Base-by-base conservation (phyloP, 2,113 vertebrate genomes). In the Cariama cristata region DNA sequence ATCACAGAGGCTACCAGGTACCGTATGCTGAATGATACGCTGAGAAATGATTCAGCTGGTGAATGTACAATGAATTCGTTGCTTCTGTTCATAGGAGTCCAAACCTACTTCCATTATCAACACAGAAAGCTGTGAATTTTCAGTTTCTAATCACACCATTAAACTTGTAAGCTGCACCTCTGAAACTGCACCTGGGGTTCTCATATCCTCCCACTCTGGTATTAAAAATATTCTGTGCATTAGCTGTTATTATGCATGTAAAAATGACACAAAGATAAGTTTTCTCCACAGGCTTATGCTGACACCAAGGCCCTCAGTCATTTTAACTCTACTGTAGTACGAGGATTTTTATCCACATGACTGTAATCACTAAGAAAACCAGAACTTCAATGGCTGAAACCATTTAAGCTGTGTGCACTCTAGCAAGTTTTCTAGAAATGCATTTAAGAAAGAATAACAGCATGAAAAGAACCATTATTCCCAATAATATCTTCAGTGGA, bases 141-240 rank as follows among this genome's bases (percentile, higher is more conserved):
- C 92, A 94, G 67, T 80, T 95, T 83, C 75, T 93, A 55, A 90
- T 74, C 90, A 50, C 79, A 74, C 63, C 60, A 40, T 82, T 90
- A 93, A 83, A 86, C 72, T 84, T 84, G 63, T 12, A 71, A 90
- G 79, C 85, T 92, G 79, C 68, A 95, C 90, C 88, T 96, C 63
- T 2, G 92, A 94, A 95, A 82, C 55, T 67, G 88, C 82, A 97
- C 82, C 96, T 97, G 93, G 63, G 90, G 79, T 88, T 97, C 88
- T 94, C 92, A 94, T 86, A 90, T 94, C 95, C 97, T 97, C 96
- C 96, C 93, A 97, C 90, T 95, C 96, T 44, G 75, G 71, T 90
- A 95, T 97, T 96, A 96, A 97, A 96, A 94, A 96, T 93, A 82
- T 80, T 93, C 92, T 71, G 82, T 8, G 9, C 86, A 90, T 97